Conservation (phyloP, 2,113 vertebrate species). For the Hylia prasina region DNA sequence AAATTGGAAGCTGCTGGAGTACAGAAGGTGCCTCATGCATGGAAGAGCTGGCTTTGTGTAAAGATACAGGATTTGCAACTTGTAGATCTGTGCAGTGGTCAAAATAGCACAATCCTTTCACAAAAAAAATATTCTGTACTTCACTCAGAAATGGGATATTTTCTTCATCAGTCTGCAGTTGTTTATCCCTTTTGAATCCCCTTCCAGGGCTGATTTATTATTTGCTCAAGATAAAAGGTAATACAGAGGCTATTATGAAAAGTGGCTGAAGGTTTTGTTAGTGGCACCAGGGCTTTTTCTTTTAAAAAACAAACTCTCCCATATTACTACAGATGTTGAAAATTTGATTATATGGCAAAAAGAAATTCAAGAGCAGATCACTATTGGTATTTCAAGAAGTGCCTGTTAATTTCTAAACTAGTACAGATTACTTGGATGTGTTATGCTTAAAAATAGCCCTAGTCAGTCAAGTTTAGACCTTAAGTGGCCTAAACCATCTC, state of each 20-base stretch:
- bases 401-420: background rate
- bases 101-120: background rate
- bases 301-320: background rate
- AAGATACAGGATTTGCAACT: background rate
- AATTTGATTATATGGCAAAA: background rate
- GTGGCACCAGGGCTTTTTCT: background rate
- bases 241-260: background rate
- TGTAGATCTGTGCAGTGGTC: background rate
- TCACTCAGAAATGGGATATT: background rate
- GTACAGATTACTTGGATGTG: background rate
- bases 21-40: accelerated
- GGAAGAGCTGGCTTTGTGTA: background rate
- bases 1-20: background rate
- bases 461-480: background rate
- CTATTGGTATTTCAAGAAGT: background rate
- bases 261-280: background rate
- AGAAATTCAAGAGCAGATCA: background rate
- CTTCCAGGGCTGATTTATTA: background rate
- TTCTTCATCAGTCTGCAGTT: background rate
- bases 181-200: background rate
- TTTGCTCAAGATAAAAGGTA: background rate
- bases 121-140: background rate
- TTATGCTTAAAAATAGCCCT: background rate
- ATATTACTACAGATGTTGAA: background rate
- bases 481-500: background rate